These are phyloP conservation scores for Daubentonia madagascariensis DNA, from an alignment of 2,113 vertebrate genomes.

Conservation along the genomic window DNA sequence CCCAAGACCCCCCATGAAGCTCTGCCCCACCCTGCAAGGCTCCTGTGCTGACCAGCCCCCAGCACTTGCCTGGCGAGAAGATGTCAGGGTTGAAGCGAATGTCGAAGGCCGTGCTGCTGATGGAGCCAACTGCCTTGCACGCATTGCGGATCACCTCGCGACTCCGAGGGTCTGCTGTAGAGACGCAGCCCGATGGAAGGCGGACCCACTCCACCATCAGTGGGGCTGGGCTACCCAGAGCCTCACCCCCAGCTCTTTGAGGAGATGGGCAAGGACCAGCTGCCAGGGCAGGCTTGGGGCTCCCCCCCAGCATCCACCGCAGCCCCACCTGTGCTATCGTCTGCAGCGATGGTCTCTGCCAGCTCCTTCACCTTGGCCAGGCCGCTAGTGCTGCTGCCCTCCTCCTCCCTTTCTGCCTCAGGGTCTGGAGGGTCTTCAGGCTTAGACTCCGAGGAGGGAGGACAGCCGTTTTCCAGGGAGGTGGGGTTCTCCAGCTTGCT, in stretches of 20 bases:
- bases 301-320: not conserved
- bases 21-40: not conserved
- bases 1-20: rapidly evolving
- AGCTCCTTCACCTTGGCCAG: constrained; percentile 97
- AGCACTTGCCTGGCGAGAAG: constrained; percentile 93
- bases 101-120: constrained; percentile 94
- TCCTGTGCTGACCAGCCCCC: not conserved
- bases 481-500: constrained; percentile 84
- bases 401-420: constrained; percentile 84
- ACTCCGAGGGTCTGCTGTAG: constrained; percentile 90
- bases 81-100: constrained; percentile 99
- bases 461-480: constrained; percentile 78
- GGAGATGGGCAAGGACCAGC: not conserved
- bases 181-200: not conserved
- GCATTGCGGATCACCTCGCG: constrained; percentile 96
- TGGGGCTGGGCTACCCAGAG: not conserved
- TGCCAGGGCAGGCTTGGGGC: not conserved
- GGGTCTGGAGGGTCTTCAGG: constrained; percentile 81
- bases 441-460: constrained; percentile 79
- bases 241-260: not conserved
- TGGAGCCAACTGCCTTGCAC: constrained; percentile 96
- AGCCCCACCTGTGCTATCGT: constrained; percentile 90
- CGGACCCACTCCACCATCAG: rapidly evolving
- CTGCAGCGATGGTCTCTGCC: constrained; percentile 93
- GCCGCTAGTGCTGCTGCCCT: constrained; percentile 82